Evolutionary conservation across 2,113 vertebrate species (phyloP).

Genomic region (Notothenia coriiceps): DNA sequence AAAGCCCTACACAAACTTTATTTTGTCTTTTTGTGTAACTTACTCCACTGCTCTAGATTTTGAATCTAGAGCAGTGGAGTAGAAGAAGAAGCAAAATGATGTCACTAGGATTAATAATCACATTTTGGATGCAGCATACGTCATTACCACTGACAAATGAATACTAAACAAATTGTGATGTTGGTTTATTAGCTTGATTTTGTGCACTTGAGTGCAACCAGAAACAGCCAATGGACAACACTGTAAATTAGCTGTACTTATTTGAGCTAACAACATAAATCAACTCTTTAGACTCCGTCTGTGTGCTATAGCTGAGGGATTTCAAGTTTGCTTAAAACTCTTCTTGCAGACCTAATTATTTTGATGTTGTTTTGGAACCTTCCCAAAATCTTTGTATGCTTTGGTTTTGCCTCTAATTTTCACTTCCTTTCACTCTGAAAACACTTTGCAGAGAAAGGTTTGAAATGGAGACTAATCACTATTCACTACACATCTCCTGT

Average conservation of each 20-base stretch:
- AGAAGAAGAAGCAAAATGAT: too few relatives aligned
- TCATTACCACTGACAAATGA: too few relatives aligned
- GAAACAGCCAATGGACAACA: not conserved
- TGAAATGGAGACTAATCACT: slow-evolving; percentile 16
- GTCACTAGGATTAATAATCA: too few relatives aligned
- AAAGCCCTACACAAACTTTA: too few relatives aligned
- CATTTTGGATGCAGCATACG: too few relatives aligned
- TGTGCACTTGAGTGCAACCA: not conserved
- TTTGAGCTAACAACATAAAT: not conserved
- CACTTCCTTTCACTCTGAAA: not conserved
- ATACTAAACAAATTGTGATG: not conserved
- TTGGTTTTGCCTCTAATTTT: not conserved
- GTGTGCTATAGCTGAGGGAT: not conserved
- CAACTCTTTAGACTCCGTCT: not conserved
- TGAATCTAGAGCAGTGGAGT: too few relatives aligned
- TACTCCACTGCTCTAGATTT: too few relatives aligned
- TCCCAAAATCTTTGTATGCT: not conserved
- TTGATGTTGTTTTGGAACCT: not conserved
- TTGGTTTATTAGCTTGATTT: not conserved
- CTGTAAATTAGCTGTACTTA: not conserved
- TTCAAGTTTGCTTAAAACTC: not conserved
- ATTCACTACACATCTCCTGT: not conserved
- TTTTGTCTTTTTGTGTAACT: too few relatives aligned
- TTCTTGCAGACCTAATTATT: not conserved
- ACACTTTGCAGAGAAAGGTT: slow-evolving; percentile 5